Base-by-base conservation (phyloP, 2,888 invertebrate genomes). In the Hyalella azteca region DNA sequence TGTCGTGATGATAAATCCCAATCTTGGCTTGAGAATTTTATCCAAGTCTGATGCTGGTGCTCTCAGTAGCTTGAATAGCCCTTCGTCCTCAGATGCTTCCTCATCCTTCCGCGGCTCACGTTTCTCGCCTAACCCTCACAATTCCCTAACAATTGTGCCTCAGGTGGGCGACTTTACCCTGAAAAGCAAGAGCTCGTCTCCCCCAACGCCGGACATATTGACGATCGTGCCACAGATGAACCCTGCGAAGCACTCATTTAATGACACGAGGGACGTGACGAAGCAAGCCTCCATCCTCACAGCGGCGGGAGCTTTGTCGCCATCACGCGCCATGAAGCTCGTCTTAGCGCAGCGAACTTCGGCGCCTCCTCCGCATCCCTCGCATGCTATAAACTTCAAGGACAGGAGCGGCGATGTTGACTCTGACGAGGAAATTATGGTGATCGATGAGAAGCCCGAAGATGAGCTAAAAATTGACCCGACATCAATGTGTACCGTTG, bases 141-240 rank as follows among this genome's bases (percentile, higher is more conserved):
- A 59, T 40, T 78, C 78, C 32, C 77, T 84, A 39, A 84, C 84
- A n/a, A 84, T 84, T 73, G 40, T 84, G 15, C 84, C 84, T 26
- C 84, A 84, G 66, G 36, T 81, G n/a, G 78, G 81, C 11, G 80
- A 79, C 39, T 22, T 13, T 22, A 40, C 22, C 3, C 15, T 22
- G 4, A 59, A 41, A 9, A 40, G 36, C 41, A 36, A 60, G 7
- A 66, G 19, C 22, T 41, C 40, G 4, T 75, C 75, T 19, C 40
- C 40, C 1, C 75, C 40, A 19, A 78, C 66, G 15, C 84, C 84
- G 29, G 84, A 84, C 54, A 84, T 84, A 40, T 73, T 84, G 4
- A 84, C 84, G 22, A 84, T 84, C 78, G 84, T 84, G 19, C 84
- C 84, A 73, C 84, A 84, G 60, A 66, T 81, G n/a, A 32, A n/a